Conservation (phyloP, 2,113 vertebrate genomes). For the Rhea pennata region DNA sequence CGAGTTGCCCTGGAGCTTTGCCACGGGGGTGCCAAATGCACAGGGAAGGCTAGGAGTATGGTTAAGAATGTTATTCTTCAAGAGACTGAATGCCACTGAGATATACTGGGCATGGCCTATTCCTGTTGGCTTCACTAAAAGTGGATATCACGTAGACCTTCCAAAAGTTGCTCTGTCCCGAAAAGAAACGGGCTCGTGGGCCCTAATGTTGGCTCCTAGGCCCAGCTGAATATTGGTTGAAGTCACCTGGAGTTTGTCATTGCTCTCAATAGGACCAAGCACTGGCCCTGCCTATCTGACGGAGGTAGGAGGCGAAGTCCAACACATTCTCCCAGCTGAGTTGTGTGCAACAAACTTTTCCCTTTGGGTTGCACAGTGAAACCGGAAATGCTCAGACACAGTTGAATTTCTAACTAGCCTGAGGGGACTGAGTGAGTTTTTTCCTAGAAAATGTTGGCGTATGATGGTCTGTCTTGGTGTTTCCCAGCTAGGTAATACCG, state of each 20-base stretch:
- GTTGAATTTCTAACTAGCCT: neutral
- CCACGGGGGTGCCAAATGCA: fast-evolving
- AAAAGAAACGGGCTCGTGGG: neutral
- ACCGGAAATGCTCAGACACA: neutral
- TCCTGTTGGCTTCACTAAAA: neutral
- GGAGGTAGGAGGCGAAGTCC: neutral
- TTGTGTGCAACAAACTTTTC: neutral
- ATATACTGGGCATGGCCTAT: neutral
- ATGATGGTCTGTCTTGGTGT: neutral
- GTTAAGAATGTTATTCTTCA: neutral
- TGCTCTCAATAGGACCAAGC: neutral
- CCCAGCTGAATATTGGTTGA: neutral
- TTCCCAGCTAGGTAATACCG: neutral
- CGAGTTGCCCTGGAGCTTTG: neutral
- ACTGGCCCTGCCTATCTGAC: neutral
- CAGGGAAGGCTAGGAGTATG: neutral
- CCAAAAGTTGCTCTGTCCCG: neutral
- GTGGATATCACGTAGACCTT: neutral
- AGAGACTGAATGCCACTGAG: neutral
- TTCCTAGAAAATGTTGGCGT: neutral
- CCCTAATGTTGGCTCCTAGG: neutral
- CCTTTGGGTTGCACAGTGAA: neutral
- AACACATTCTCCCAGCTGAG: neutral
- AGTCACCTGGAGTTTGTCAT: neutral
- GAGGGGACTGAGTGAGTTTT: neutral